Evolutionary conservation across 2,888 invertebrate genomes (phyloP).

Genomic region (Aquatica leii): DNA sequence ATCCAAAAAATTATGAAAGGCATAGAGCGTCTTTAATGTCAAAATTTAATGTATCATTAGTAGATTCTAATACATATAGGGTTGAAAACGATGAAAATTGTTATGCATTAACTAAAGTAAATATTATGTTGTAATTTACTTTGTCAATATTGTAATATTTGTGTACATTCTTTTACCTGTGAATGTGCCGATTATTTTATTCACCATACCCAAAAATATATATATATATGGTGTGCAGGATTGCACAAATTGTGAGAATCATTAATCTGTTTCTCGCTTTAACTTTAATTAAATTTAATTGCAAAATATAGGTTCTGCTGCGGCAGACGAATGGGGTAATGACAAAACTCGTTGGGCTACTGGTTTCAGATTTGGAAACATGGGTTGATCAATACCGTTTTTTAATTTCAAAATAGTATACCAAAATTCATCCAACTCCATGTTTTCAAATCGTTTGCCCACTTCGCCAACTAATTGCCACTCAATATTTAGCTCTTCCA

Average conservation of each 20-base stretch:
- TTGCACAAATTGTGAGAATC: not conserved
- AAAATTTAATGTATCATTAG: too few species aligned
- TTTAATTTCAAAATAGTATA: not conserved
- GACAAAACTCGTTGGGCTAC: not conserved
- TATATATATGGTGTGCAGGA: not conserved
- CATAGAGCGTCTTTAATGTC: too few species aligned
- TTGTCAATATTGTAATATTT: too few species aligned
- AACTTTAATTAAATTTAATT: not conserved
- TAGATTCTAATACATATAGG: too few species aligned
- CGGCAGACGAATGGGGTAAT: constrained; percentile 1
- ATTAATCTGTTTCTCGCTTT: not conserved
- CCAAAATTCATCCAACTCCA: not conserved
- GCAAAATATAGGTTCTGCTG: not conserved
- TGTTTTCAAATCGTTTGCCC: not conserved
- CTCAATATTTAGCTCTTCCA: not conserved
- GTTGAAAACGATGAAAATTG: too few species aligned
- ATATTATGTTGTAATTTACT: too few species aligned
- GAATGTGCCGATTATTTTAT: too few species aligned
- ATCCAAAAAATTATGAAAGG: too few species aligned
- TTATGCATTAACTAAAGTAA: too few species aligned
- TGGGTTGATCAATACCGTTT: not conserved
- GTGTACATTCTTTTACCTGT: too few species aligned
- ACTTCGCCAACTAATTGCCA: not conserved
- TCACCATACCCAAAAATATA: too few species aligned
- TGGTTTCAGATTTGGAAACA: not conserved